Evolutionary conservation across 2,113 vertebrate genomes (phyloP).

Genomic region (Fregata magnificens): DNA sequence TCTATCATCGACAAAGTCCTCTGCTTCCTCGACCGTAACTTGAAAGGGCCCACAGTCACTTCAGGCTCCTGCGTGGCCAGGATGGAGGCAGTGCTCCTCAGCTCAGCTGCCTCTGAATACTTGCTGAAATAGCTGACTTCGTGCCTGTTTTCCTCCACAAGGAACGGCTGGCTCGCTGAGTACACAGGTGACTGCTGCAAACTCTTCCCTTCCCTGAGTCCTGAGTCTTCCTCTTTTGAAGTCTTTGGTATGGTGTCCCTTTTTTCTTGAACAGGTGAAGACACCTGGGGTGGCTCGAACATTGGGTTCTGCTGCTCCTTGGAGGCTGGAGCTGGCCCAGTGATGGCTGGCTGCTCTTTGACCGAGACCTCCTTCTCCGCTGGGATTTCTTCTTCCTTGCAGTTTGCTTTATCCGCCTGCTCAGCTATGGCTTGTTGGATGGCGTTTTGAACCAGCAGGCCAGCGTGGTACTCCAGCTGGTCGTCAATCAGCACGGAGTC

Average conservation of each 20-base stretch:
- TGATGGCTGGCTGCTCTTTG: neutral
- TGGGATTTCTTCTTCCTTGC: neutral
- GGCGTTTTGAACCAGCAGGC: slow-evolving; percentile 88
- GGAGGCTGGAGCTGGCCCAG: neutral
- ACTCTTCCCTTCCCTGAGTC: slow-evolving; percentile 67
- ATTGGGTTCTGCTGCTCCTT: slow-evolving; percentile 48
- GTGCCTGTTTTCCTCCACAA: slow-evolving; percentile 77
- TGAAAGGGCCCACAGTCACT: slow-evolving; percentile 88
- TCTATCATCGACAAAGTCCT: slow-evolving; percentile 97
- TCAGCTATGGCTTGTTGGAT: slow-evolving; percentile 91
- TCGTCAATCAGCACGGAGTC: slow-evolving; percentile 76
- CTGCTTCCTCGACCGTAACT: slow-evolving; percentile 93
- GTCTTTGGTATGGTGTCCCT: slow-evolving; percentile 79
- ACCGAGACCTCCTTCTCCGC: slow-evolving; percentile 3
- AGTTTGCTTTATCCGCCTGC: slow-evolving; percentile 68
- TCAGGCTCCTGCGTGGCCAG: slow-evolving; percentile 83
- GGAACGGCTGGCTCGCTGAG: slow-evolving; percentile 74
- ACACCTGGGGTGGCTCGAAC: slow-evolving; percentile 80
- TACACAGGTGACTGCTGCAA: slow-evolving; percentile 15
- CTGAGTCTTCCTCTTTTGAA: slow-evolving; percentile 55
- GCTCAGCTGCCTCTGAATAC: slow-evolving; percentile 92
- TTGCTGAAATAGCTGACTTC: slow-evolving; percentile 98
- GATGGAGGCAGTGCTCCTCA: slow-evolving; percentile 88
- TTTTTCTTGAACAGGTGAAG: slow-evolving; percentile 79
- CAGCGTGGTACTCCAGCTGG: slow-evolving; percentile 89